Percentiles rank a stretch among this genome's conserved stretches.
These are phyloP conservation scores for Mus musculus DNA, from an alignment of 2,113 vertebrate species.

Conservation along the genomic window GRCm39 chr6:91321001-91321500, in stretches of 20 bases:
- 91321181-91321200: neutral
- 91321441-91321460: too few relatives aligned
- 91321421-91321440: neutral
- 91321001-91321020: neutral
- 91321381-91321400: neutral
- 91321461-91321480: neutral
- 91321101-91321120: neutral
- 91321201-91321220: neutral
- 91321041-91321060: neutral
- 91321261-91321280: neutral
- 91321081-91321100: neutral
- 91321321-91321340: neutral
- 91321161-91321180: neutral
- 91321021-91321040: neutral
- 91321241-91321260: neutral
- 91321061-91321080: neutral
- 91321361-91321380: neutral
- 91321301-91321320: neutral
- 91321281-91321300: neutral
- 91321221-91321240: too few relatives aligned
- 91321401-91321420: neutral
- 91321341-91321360: neutral
- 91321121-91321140: accelerated
- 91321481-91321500: neutral
- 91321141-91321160: neutral